A percentile compares a stretch with the other conserved stretches of the same genome.
Evolutionary conservation across 92 coral and sea anemone species (phyloP).

Genomic region (Heteractis magnifica): DNA sequence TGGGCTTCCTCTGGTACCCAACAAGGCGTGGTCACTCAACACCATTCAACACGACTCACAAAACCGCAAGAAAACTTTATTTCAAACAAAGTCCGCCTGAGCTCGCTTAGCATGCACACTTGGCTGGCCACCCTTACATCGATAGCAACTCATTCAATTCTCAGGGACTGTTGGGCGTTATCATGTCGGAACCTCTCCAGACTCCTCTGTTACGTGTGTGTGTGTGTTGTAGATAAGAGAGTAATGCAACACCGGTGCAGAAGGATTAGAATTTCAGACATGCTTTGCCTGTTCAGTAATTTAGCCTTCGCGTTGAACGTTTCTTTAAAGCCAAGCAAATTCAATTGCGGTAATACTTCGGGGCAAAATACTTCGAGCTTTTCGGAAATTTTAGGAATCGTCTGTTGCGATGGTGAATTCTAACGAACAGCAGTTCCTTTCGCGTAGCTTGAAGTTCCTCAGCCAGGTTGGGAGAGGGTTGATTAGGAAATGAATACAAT

Average conservation of each 20-base stretch:
- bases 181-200: conserved; percentile 29
- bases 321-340: background rate
- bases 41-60: background rate
- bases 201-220: conserved; percentile 23
- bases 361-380: background rate
- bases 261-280: conserved; percentile 62
- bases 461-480: background rate
- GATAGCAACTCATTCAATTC: background rate
- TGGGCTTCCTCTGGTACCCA: background rate
- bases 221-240: conserved; percentile 71
- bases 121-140: too few species aligned
- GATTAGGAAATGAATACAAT: background rate
- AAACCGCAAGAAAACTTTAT: background rate
- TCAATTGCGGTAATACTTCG: background rate
- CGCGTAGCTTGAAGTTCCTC: background rate
- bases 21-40: conserved; percentile 4
- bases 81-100: background rate
- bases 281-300: conserved; percentile 12
- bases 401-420: background rate
- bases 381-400: background rate
- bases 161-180: conserved; percentile 24
- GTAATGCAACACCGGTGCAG: conserved; percentile 61
- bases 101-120: background rate
- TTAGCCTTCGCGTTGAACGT: background rate
- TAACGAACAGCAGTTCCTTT: background rate